A percentile compares a stretch with the other conserved stretches of the same genome.
These are phyloP conservation scores for Eupeodes latifasciatus DNA, from an alignment of 2,888 invertebrate genomes.

Conservation along the genomic window DNA sequence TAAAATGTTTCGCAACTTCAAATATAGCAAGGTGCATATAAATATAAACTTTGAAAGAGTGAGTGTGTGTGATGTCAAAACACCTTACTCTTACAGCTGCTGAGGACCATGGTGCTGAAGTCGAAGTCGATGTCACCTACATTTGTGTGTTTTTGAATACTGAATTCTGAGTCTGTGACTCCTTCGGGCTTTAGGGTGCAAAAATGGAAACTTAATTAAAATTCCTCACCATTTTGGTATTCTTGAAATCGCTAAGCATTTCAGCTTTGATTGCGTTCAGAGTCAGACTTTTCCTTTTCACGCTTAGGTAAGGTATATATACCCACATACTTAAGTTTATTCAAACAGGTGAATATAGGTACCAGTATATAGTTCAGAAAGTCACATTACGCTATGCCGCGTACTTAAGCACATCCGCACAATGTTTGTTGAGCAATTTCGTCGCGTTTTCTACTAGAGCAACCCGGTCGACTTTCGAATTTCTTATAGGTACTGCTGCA, in stretches of 20 bases:
- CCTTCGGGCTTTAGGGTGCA: slow-evolving; percentile 1
- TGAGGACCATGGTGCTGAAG: neutral
- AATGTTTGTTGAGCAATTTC: slow-evolving; percentile 61
- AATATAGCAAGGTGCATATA: slow-evolving; percentile 14
- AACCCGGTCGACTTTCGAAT: slow-evolving; percentile 6
- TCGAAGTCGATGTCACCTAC: slow-evolving; percentile 4
- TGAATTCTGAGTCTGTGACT: neutral
- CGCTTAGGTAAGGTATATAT: neutral
- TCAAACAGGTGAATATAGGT: slow-evolving; percentile 46
- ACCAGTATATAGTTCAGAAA: slow-evolving; percentile 27
- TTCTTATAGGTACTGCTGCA: slow-evolving; percentile 5
- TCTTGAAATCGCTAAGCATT: slow-evolving; percentile 55
- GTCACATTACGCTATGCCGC: slow-evolving; percentile 54
- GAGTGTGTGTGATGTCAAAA: neutral
- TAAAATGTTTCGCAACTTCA: slow-evolving; percentile 35
- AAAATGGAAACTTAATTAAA: slow-evolving; percentile 68
- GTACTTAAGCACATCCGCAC: slow-evolving; percentile 57
- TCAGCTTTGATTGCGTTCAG: slow-evolving; percentile 60
- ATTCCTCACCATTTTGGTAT: slow-evolving; percentile 45
- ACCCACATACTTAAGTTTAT: neutral
- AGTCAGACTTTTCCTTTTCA: slow-evolving; percentile 32
- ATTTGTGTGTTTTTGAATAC: neutral
- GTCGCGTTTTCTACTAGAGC: slow-evolving; percentile 31
- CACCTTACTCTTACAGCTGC: neutral
- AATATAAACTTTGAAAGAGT: neutral